Percentiles rank a stretch among this genome's conserved stretches.
phyloP scores from a whole-genome alignment of 2,113 vertebrate species.

The Callipepla californica region DNA sequence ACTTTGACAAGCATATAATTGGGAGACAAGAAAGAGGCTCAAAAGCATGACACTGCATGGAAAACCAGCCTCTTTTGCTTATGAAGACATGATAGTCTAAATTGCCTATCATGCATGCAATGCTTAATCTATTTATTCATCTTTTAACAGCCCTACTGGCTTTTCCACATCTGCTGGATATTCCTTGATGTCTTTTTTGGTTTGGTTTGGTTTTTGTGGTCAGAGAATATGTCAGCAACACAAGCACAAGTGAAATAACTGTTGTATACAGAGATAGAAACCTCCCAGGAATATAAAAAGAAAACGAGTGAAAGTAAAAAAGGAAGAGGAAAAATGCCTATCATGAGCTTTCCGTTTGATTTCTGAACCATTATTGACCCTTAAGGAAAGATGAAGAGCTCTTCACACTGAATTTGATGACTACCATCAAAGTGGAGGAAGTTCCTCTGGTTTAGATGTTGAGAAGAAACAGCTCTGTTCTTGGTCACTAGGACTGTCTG shows the following conservation, averaged over 20 bases:
- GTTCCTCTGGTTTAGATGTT: not conserved
- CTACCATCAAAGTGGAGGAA: not conserved
- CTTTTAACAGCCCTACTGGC: not conserved
- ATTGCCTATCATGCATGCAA: not conserved
- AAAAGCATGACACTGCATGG: not conserved
- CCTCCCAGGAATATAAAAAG: not conserved
- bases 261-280: not conserved
- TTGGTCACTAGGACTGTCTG: not conserved
- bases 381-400: not conserved
- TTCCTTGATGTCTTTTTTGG: not conserved
- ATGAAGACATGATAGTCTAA: not conserved
- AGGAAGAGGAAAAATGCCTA: not conserved
- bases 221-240: not conserved
- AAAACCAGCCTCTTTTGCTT: not conserved
- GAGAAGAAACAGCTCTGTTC: not conserved
- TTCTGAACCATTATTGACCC: not conserved
- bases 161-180: not conserved
- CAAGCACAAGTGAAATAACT: not conserved
- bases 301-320: not conserved
- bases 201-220: not conserved
- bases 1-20: not conserved
- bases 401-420: not conserved
- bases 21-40: not conserved
- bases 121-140: not conserved
- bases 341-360: not conserved